phyloP scores from a whole-genome alignment of 1,140 invertebrate species.

The Lucilia cuprina region DNA sequence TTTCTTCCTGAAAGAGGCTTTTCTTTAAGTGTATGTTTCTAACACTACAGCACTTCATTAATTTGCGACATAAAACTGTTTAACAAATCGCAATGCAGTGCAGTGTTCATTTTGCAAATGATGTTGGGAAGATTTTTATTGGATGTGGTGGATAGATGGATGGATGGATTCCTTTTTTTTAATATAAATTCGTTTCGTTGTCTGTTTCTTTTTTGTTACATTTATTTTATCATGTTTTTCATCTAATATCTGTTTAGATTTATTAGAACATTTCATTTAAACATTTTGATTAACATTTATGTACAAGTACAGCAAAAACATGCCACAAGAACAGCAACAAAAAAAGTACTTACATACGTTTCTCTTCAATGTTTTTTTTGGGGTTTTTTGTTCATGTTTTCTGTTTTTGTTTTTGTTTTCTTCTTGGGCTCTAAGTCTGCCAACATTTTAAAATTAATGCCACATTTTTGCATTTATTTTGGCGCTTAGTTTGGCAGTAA shows the following conservation, averaged over 20 bases:
- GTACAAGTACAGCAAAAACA: neutral
- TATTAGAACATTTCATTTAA: slow-evolving; percentile 33
- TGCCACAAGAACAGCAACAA: neutral
- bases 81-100: neutral
- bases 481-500: slow-evolving; percentile 42
- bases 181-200: neutral
- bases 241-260: neutral
- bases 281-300: slow-evolving; percentile 28
- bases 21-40: neutral
- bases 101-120: neutral
- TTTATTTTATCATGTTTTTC: no score
- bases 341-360: neutral
- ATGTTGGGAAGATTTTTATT: neutral
- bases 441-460: slow-evolving; percentile 34
- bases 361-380: neutral
- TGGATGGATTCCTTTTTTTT: neutral
- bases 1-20: no score
- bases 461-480: slow-evolving; percentile 32
- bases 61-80: neutral
- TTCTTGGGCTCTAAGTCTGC: neutral
- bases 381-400: neutral
- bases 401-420: neutral
- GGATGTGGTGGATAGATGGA: neutral
- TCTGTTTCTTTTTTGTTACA: no score
- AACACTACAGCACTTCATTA: neutral